These are phyloP conservation scores for Mus minutoides DNA, from an alignment of 2,797 vertebrate species.

Conservation along the genomic window DNA sequence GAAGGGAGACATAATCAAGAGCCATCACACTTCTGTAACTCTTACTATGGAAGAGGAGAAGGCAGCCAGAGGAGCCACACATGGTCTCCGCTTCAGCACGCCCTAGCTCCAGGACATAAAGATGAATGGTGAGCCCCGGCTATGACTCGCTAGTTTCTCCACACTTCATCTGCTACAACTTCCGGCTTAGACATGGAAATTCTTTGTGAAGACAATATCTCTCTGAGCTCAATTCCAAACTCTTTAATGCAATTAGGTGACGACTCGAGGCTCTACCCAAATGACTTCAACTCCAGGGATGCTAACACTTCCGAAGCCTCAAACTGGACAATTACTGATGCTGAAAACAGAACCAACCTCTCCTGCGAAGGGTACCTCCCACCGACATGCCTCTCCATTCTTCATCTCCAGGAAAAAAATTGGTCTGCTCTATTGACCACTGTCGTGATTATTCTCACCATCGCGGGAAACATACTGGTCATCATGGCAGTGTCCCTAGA, in stretches of 20 bases:
- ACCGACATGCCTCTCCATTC: constrained; percentile 75
- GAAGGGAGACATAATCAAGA: constrained; percentile 68
- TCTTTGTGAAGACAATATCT: constrained; percentile 85
- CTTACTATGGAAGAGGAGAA: constrained; percentile 61
- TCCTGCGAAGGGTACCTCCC: constrained; percentile 82
- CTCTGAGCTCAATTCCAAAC: constrained; percentile 84
- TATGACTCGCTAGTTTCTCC: constrained; percentile 68
- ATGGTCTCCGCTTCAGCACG: constrained; percentile 52
- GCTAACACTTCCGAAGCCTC: constrained; percentile 87
- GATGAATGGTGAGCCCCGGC: constrained; percentile 80
- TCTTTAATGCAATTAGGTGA: constrained; percentile 84
- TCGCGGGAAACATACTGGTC: constrained; percentile 97
- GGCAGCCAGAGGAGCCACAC: background rate
- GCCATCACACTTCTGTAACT: constrained; percentile 57
- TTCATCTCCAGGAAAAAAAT: constrained; percentile 90
- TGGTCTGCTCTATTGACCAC: constrained; percentile 95
- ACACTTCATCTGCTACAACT: constrained; percentile 72
- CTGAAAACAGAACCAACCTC: constrained; percentile 85
- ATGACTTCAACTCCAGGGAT: constrained; percentile 82
- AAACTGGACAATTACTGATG: constrained; percentile 83
- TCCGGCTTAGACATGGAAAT: constrained; percentile 87
- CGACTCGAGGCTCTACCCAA: constrained; percentile 82
- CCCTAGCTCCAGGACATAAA: constrained; percentile 71
- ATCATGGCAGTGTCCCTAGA: constrained; percentile 98
- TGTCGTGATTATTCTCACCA: constrained; percentile 93